Evolutionary conservation across 2,888 invertebrate species (phyloP), one percentile per base, ranked within the genome.

Genomic region (Laspeyria flexula): DNA sequence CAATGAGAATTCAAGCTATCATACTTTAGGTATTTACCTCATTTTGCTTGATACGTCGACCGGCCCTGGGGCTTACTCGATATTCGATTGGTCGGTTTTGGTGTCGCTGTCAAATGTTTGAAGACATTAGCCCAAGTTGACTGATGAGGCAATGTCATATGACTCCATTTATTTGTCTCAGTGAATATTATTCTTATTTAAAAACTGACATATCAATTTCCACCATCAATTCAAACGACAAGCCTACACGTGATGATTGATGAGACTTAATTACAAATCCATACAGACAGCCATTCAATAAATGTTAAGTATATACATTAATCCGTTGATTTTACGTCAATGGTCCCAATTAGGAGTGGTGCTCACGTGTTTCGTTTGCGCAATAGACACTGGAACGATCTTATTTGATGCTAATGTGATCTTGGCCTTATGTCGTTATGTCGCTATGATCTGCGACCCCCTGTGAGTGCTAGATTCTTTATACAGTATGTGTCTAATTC

Each of bases 311-410:
- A 3, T 2, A 5, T 5, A 21, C 21, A 21, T 25, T 25, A 25
- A 25, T 7, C 9, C 25, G 9, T 25, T 25, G 42, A 58, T 49
- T 74, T 61, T 69, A 63, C 76, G 76, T 77, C 76, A 75, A 65
- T 66, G 52, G 46, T 35, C 71, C 66, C 40, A 52, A 69, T 73
- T 58, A 63, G 75, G 67, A 1, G 29, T 3, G 21, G 4, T 25
- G 43, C 37, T 57, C 16, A 61, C 64, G 56, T 57, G 59, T 30
- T 6, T 5, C 46, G 66, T 43, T 33, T 62, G 50, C 35, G 46
- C 3, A 63, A 54, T 43, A 39, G 23, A 6, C 48, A 12, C 43
- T 53, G 52, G 43, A 31, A 34, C 7, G n/a, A 33, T 55, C 59
- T 59, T 31, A 47, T 45, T 59, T 65, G 35, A 50, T 55, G 47